Conservation (phyloP, 2,797 vertebrate genomes). For the Streptopelia turtur region DNA sequence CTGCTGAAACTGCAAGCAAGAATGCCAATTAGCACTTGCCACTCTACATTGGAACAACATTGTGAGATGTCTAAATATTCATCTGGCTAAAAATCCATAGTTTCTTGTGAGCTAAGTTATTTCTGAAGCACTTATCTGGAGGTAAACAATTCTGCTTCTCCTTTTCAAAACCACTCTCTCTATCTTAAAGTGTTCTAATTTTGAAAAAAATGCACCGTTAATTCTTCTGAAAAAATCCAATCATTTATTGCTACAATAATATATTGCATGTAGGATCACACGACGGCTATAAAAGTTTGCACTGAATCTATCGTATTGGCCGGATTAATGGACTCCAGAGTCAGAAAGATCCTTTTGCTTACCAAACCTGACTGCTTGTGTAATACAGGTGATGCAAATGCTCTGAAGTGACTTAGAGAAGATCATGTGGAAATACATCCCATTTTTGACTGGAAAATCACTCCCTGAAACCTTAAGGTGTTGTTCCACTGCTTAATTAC, state of each 20-base stretch:
- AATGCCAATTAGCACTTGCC: constrained; percentile 21
- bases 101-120: not conserved
- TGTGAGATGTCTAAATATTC: not conserved
- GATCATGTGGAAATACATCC: not conserved
- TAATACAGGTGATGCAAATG: not conserved
- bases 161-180: not conserved
- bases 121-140: constrained; percentile 1
- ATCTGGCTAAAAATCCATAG: not conserved
- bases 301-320: not conserved
- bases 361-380: not conserved
- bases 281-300: not conserved
- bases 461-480: not conserved
- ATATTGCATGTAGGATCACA: not conserved
- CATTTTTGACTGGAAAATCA: not conserved
- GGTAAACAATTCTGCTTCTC: not conserved
- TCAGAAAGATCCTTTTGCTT: not conserved
- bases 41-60: not conserved
- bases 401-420: not conserved
- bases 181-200: not conserved
- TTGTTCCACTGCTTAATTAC: not conserved
- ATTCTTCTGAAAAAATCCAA: not conserved
- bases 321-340: not conserved
- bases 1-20: not conserved
- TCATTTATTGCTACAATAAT: not conserved
- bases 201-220: not conserved